Evolutionary conservation across 2,113 vertebrate species (phyloP).

Genomic region (Petrocephalus zakoni): DNA sequence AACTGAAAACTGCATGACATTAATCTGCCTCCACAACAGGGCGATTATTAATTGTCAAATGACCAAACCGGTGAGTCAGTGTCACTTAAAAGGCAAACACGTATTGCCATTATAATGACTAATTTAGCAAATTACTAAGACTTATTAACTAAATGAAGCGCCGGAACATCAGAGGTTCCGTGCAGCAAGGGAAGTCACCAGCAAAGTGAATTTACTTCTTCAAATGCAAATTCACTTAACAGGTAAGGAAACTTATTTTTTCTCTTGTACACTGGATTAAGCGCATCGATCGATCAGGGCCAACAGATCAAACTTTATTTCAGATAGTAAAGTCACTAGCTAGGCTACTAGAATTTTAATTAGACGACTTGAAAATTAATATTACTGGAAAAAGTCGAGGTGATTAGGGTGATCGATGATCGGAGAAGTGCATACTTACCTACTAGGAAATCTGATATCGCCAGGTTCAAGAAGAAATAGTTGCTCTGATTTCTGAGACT

Average conservation of each 20-base stretch:
- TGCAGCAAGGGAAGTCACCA: not conserved
- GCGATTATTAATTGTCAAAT: not conserved
- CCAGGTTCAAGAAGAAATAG: constrained; percentile 83
- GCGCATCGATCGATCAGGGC: not conserved
- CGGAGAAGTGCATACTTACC: constrained; percentile 63
- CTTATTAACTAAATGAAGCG: not conserved
- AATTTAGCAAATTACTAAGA: not conserved
- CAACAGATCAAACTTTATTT: not conserved
- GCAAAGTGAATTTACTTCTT: not conserved
- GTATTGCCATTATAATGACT: not conserved
- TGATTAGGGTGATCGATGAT: not conserved
- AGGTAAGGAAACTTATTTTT: not conserved
- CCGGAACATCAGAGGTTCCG: not conserved
- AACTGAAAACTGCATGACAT: not conserved
- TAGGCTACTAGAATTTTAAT: not conserved
- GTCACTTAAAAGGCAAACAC: not conserved
- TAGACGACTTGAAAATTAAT: not conserved
- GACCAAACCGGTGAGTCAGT: not conserved
- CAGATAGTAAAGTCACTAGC: not conserved
- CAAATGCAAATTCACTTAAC: not conserved
- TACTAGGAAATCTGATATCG: constrained; percentile 87
- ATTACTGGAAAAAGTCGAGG: not conserved
- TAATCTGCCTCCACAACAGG: not conserved
- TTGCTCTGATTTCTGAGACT: constrained; percentile 80
- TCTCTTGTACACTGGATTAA: not conserved